Evolutionary conservation across 2,888 invertebrate genomes (phyloP), one percentile per base, ranked within the genome.

Genomic region (Diplazon laetatorius): DNA sequence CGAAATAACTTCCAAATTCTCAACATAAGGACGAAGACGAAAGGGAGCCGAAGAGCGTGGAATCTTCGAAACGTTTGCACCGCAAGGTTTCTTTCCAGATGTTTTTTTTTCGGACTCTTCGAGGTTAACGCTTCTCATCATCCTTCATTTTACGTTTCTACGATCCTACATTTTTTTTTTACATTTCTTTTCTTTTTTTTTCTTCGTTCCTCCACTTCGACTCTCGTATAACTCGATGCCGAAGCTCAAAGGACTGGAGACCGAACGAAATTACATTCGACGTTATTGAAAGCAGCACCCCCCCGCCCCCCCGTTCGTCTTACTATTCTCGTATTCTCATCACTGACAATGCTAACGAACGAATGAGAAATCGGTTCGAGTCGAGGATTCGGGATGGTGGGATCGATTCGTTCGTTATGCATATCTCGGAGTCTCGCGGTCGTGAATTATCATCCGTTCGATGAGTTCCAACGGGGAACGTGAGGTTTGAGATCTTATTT

Each of bases 1-100:
- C 83, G 84, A 85, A 86, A 86, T 84, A 87, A 86, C 85, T 87
- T 84, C 78, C 69, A 82, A 85, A 87, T 87, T 87, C 85, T 82
- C 62, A 44, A 57, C 74, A 63, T 46, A 44, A 59, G 59, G 22
- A 69, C 60, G 70, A n/a, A 79, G 66, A 75, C 68, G 50, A 70
- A 50, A 46, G 16, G 71, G 50, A 72, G 39, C 60, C 50, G 46
- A n/a, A 68, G 50, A 72, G 39, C 60, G 42, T 42, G 37, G 39
- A n/a, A 37, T 37, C 44, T 57, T 16, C 44, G 46, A 25, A n/a
- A 37, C 55, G 30, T 55, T 14, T 42, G 48, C 68, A 30, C 65
- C 30, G 60, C 57, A 22, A 52, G 59, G 39, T 62, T 39, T 62
- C 39, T 71, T 71, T 55, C 65, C 66, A 52, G 59, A 74, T 70